Base-by-base conservation (phyloP, 92 coral and sea anemone genomes). In the Heteractis magnifica region DNA sequence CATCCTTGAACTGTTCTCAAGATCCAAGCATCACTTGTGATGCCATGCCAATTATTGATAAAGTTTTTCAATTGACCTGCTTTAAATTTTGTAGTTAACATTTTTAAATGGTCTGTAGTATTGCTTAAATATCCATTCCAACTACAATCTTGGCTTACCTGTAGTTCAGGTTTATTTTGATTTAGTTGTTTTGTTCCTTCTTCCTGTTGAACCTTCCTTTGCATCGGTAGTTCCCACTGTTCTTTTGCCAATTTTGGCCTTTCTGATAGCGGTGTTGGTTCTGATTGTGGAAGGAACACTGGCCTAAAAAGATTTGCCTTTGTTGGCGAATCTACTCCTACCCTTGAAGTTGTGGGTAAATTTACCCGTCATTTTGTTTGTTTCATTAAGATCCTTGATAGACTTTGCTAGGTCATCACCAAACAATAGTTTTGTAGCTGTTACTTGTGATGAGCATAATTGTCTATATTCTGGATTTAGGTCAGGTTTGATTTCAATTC, bases 1-100 rank as follows among this genome's bases (percentile, higher is more conserved):
- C 78, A 71, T 56, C 78, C 85, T 58, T 82, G 85, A 21, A 74
- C 72, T 65, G 72, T 19, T 65, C 13, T 65, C 4, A 65, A n/a
- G 26, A 65, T 65, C 72, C 41, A 65, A 65, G 72, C 72, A 65
- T 65, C 72, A 65, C 72, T 65, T 20, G 72, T 65, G 41, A 65
- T 65, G 34, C 7, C 10, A 5, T n/a, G 72, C 72, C 72, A 65
- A 20, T 20, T 65, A 5, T 20, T 65, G 6, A 65, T 65, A 65
- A 65, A 65, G 41, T 65, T 65, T 65, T 65, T 65, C 26, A 65
- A 20, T 65, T 65, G 71, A 10, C 71, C 71, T 65, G 71, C 71
- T 65, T 65, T 41, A 65, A 65, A 65, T 65, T 65, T 18, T 65
- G 71, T 65, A 18, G 12, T 65, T 65, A 65, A 65, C 71, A 0